Base-by-base conservation (phyloP, 1,140 invertebrate species). In the Eumeta japonica region DNA sequence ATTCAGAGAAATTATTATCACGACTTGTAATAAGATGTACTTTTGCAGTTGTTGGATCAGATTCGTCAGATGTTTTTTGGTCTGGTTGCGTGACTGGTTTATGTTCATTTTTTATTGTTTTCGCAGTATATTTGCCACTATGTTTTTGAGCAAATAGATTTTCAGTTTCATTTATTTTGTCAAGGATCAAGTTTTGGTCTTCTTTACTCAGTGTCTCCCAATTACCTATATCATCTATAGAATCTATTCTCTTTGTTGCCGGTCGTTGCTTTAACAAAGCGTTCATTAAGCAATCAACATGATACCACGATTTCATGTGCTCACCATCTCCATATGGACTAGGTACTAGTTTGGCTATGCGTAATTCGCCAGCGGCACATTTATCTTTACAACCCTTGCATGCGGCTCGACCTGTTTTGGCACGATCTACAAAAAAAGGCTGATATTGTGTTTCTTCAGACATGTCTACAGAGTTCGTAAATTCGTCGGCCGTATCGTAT, bases 371-470 rank as follows among this genome's bases (percentile, higher is more conserved):
- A 58, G 85, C 84, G 3, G 83, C 80, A 52, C 91, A 87, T 50
- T 88, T 85, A 35, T 81, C 67, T 73, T 92, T 93, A 62, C 92
- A 94, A 62, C 87, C 88, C 58, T 92, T 92, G 58, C 92, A 94
- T n/a, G 81, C 81, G 0, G 90, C 87, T 27, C 87, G 79, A 0
- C 87, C 87, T 0, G 82, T 80, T 70, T 91, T 92, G 0, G 89
- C 90, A 45, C 86, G 78, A 40, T 92, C 90, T 10, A 85, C 79
- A 24, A 75, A 81, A 58, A 87, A 89, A 2, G 79, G 78, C 80
- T 38, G 81, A 78, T 1, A 58, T 51, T 35, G 50, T 39, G 41
- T 58, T 44, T 37, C 61, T 36, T 60, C 78, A 44, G 37, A 46
- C 71, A 60, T 7, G n/a, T 24, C 20, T 24, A n/a, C 20, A n/a